Conservation (phyloP, 2,888 invertebrate species). For the Ectropis crepuscularia region DNA sequence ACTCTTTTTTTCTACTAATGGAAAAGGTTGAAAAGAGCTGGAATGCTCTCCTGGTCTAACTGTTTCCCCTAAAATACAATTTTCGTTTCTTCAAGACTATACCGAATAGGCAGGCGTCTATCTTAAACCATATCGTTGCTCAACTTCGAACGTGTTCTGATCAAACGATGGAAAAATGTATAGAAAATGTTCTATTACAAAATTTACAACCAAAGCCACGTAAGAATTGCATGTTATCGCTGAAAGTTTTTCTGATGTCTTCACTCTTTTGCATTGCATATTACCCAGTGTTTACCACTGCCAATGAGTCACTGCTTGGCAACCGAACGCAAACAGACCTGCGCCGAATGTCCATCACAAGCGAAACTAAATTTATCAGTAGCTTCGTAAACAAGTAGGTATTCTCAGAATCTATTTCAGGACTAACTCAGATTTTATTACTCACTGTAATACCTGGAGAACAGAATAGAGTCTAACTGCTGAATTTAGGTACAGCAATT, state of each 20-base stretch:
- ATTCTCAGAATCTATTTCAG: neutral
- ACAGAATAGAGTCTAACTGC: too few species aligned
- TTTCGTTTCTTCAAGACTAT: too few species aligned
- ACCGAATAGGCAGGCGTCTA: too few species aligned
- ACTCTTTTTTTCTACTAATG: too few species aligned
- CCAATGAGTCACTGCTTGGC: slow-evolving; percentile 38
- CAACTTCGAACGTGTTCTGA: too few species aligned
- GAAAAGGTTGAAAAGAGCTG: too few species aligned
- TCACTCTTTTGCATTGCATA: slow-evolving; percentile 17
- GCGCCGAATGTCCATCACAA: neutral
- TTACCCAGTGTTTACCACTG: slow-evolving; percentile 17
- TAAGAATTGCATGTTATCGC: slow-evolving; percentile 6
- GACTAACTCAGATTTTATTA: neutral
- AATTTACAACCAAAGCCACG: neutral
- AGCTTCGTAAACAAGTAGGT: neutral
- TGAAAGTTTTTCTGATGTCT: slow-evolving; percentile 16
- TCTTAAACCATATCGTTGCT: too few species aligned
- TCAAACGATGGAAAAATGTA: too few species aligned
- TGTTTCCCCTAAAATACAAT: too few species aligned
- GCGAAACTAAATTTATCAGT: slow-evolving; percentile 8
- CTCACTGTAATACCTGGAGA: neutral
- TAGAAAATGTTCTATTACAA: too few species aligned
- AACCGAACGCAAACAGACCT: slow-evolving; percentile 35
- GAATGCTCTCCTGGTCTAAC: too few species aligned
- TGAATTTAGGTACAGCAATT: too few species aligned